Evolutionary conservation across 2,888 invertebrate species (phyloP).

Genomic region (Lissocephala sabroskyi): DNA sequence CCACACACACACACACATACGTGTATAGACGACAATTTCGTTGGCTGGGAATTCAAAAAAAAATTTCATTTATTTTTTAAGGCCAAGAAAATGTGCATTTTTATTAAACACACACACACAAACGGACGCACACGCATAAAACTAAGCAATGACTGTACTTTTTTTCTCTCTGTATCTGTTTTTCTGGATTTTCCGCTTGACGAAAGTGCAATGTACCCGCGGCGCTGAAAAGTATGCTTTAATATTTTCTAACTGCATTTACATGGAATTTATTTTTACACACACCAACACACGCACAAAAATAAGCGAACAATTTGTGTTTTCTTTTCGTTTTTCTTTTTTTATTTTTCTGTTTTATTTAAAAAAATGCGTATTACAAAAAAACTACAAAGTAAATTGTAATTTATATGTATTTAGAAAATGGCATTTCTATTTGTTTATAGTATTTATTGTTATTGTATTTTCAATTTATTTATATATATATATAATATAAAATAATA

Average conservation of each 20-base stretch:
- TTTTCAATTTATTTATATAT: slow-evolving; percentile 29
- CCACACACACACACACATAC: neutral
- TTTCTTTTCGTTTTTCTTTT: slow-evolving; percentile 31
- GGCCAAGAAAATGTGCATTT: too few species aligned
- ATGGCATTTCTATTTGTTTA: slow-evolving; percentile 7
- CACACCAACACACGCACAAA: slow-evolving; percentile 11
- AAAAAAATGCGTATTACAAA: too few species aligned
- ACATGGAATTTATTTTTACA: slow-evolving; percentile 42
- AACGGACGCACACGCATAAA: neutral
- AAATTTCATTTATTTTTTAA: too few species aligned
- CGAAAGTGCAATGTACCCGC: neutral
- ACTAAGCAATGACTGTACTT: too few species aligned
- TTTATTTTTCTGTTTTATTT: slow-evolving; percentile 18
- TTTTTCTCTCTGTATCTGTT: too few species aligned
- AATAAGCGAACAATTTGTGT: slow-evolving; percentile 4
- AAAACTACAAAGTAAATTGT: slow-evolving; percentile 15
- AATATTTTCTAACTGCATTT: neutral
- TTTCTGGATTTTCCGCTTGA: too few species aligned
- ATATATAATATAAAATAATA: neutral
- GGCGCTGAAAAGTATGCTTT: slow-evolving; percentile 1
- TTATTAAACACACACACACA: neutral
- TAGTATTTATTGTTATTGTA: neutral
- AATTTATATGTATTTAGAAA: slow-evolving; percentile 21
- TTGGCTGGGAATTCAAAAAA: too few species aligned
- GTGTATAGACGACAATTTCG: too few species aligned